These are phyloP conservation scores for Reinhardtius hippoglossoides DNA, from an alignment of 2,113 vertebrate species.

Conservation along the genomic window DNA sequence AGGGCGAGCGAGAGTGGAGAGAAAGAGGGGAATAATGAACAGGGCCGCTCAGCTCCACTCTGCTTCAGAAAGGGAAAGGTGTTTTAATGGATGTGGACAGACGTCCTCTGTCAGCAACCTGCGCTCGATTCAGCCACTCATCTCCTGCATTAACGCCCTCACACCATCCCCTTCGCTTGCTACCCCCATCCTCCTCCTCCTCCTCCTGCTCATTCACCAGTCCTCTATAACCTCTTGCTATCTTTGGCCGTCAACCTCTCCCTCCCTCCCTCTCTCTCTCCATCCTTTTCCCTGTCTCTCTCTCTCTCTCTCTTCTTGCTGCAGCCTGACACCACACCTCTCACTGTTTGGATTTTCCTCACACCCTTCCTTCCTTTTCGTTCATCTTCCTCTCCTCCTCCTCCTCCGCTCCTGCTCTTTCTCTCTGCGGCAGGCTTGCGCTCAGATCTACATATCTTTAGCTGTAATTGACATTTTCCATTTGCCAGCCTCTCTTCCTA, in stretches of 20 bases:
- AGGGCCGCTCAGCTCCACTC: slow-evolving; percentile 40
- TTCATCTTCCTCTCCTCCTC: slow-evolving; percentile 18
- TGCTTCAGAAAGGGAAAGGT: slow-evolving; percentile 63
- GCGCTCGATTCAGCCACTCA: slow-evolving; percentile 67
- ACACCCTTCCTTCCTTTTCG: slow-evolving; percentile 19
- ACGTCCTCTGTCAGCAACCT: slow-evolving; percentile 69
- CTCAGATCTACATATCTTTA: slow-evolving; percentile 84
- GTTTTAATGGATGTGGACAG: slow-evolving; percentile 65
- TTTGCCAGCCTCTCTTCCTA: slow-evolving; percentile 85
- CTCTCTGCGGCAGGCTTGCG: slow-evolving; percentile 59
- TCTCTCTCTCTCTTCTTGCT: slow-evolving; percentile 12
- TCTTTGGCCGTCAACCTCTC: slow-evolving; percentile 40
- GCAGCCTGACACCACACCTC: slow-evolving; percentile 38
- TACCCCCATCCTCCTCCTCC: not conserved
- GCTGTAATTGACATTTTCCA: slow-evolving; percentile 92
- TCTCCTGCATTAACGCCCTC: slow-evolving; percentile 64
- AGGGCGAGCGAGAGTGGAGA: slow-evolving; percentile 23
- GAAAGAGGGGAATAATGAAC: slow-evolving; percentile 66
- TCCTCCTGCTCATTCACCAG: slow-evolving; percentile 17
- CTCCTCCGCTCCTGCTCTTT: slow-evolving; percentile 20
- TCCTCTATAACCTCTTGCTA: slow-evolving; percentile 53
- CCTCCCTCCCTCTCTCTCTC: slow-evolving; percentile 10
- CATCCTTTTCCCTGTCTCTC: slow-evolving; percentile 20
- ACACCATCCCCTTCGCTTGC: not conserved
- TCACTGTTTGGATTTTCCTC: not conserved